phyloP scores from a whole-genome alignment of 1,140 invertebrate genomes.

The Homalodisca vitripennis region DNA sequence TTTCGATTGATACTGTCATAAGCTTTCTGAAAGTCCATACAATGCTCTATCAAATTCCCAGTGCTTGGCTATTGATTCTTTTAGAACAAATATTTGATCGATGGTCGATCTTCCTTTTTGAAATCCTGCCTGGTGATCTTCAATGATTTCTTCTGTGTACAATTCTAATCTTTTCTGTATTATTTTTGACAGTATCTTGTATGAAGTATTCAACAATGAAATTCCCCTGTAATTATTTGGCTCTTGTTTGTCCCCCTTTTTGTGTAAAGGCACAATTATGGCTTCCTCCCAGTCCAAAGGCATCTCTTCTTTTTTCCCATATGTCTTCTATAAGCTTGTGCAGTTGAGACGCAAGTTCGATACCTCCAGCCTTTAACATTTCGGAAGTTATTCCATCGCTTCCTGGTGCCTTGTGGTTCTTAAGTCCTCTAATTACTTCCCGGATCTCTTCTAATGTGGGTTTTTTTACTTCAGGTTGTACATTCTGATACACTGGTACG shows the following conservation, averaged over 20 bases:
- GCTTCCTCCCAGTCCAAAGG: background rate
- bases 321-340: background rate
- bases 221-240: constrained; percentile 35
- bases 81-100: constrained; percentile 32
- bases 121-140: constrained; percentile 33
- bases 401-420: background rate
- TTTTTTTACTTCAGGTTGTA: background rate
- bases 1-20: constrained; percentile 34
- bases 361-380: constrained; percentile 18
- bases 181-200: constrained; percentile 31
- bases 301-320: constrained; percentile 19
- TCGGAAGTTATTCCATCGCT: constrained; percentile 15
- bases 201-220: constrained; percentile 27
- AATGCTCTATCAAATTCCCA: constrained; percentile 44
- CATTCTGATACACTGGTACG: background rate
- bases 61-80: constrained; percentile 28
- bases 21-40: constrained; percentile 17
- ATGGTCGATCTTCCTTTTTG: constrained; percentile 30
- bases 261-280: constrained; percentile 27
- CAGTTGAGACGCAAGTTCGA: background rate
- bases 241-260: constrained; percentile 32
- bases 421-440: background rate
- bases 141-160: constrained; percentile 28
- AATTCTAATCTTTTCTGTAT: constrained; percentile 25
- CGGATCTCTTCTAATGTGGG: background rate